These are phyloP conservation scores for Theretra japonica DNA, from an alignment of 2,888 invertebrate species.

Conservation along the genomic window DNA sequence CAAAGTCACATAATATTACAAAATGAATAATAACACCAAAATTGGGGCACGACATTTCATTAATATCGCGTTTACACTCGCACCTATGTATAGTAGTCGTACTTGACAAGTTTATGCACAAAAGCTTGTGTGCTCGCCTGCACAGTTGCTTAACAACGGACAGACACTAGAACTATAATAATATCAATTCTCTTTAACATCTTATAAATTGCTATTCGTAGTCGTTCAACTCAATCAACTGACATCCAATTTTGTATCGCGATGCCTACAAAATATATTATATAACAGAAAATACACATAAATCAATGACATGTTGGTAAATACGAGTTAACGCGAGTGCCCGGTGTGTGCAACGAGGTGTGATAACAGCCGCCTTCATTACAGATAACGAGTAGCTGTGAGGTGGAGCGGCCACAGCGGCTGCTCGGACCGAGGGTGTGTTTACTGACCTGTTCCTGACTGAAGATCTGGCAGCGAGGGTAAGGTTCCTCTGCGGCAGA, in stretches of 20 bases:
- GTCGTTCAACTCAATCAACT: constrained; percentile 28
- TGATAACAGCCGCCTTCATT: constrained; percentile 20
- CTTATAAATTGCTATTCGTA: constrained; percentile 25
- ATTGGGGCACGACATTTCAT: constrained; percentile 54
- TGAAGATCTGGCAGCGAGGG: constrained; percentile 74
- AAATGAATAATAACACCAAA: constrained; percentile 37
- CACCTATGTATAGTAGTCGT: constrained; percentile 56
- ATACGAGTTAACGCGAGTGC: constrained; percentile 15
- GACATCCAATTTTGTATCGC: constrained; percentile 24
- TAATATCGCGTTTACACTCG: constrained; percentile 52
- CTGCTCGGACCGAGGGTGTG: constrained; percentile 22
- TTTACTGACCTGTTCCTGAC: constrained; percentile 79
- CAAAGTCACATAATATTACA: constrained; percentile 29
- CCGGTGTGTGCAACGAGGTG: constrained; percentile 1
- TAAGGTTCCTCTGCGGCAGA: constrained; percentile 75
- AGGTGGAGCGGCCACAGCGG: neutral
- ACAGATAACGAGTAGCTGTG: neutral
- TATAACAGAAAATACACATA: constrained; percentile 30
- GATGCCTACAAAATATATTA: constrained; percentile 25
- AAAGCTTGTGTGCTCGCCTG: constrained; percentile 52
- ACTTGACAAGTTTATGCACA: constrained; percentile 62
- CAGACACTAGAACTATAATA: constrained; percentile 42
- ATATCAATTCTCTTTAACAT: constrained; percentile 44
- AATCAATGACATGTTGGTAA: constrained; percentile 29
- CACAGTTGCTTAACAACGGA: constrained; percentile 50